Evolutionary conservation across 2,797 vertebrate genomes (phyloP).

Genomic region (Chelon labrosus): DNA sequence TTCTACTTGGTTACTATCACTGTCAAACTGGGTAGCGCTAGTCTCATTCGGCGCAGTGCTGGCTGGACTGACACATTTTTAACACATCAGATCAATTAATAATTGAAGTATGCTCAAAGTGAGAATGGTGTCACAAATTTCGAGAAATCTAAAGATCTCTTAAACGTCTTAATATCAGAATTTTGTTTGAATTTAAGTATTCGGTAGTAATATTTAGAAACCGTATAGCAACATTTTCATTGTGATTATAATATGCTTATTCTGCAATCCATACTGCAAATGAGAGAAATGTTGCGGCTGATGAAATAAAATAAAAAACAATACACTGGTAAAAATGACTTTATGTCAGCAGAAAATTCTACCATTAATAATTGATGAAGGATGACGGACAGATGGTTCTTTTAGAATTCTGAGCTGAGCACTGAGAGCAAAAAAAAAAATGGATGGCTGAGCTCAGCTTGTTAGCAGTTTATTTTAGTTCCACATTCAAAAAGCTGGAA

Average conservation of each 20-base stretch:
- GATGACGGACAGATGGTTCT: constrained; percentile 37
- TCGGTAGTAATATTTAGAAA: background rate
- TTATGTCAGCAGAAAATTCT: background rate
- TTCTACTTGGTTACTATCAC: constrained; percentile 23
- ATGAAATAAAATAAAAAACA: background rate
- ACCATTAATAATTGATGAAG: constrained; percentile 32
- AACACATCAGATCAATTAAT: background rate
- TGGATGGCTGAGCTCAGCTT: constrained; percentile 11
- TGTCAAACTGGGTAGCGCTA: constrained; percentile 5
- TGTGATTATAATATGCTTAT: background rate
- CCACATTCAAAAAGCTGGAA: background rate
- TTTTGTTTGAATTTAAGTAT: too few relatives aligned
- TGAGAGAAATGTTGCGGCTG: too few relatives aligned
- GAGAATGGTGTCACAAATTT: background rate
- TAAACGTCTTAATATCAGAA: too few relatives aligned
- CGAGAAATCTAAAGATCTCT: background rate
- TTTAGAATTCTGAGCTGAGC: constrained; percentile 16
- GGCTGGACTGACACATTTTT: background rate
- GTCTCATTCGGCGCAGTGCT: background rate
- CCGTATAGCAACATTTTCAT: background rate
- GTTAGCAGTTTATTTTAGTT: constrained; percentile 19
- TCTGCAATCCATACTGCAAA: background rate
- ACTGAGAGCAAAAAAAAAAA: constrained; percentile 10
- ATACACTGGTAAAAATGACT: background rate
- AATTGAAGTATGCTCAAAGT: background rate